phyloP scores from a whole-genome alignment of 2,113 vertebrate genomes.

The Rostratula benghalensis region DNA sequence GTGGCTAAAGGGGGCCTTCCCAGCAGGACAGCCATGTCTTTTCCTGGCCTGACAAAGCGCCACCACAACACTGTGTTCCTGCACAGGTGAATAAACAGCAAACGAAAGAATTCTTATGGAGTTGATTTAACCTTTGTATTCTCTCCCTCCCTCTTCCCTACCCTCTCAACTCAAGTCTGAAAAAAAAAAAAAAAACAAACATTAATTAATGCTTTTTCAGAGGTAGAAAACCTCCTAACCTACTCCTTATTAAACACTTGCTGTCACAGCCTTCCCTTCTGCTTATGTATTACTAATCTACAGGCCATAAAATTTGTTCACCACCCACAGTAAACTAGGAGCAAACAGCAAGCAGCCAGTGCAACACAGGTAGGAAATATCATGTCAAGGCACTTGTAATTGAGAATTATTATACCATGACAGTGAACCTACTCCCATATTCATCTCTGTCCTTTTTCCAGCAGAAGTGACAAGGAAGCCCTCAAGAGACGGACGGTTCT shows the following conservation, averaged over 20 bases:
- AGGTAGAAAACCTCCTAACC: not conserved
- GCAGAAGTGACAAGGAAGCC: slow-evolving; percentile 16
- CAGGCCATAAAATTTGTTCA: slow-evolving; percentile 12
- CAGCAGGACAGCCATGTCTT: not conserved
- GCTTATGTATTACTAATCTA: not conserved
- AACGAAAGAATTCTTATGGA: not conserved
- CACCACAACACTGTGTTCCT: not conserved
- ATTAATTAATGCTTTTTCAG: not conserved
- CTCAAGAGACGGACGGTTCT: slow-evolving; percentile 12
- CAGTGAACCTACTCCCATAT: slow-evolving; percentile 37
- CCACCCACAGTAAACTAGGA: not conserved
- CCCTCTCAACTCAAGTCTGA: fast-evolving
- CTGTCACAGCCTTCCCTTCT: not conserved
- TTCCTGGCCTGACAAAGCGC: not conserved
- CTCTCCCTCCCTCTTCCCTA: not conserved
- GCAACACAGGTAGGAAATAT: slow-evolving; percentile 9
- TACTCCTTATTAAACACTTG: not conserved
- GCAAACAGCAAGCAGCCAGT: not conserved
- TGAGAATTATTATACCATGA: slow-evolving; percentile 50
- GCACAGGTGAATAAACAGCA: slow-evolving; percentile 30
- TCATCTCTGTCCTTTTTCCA: slow-evolving; percentile 16
- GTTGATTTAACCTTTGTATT: not conserved
- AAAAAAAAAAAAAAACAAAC: not conserved
- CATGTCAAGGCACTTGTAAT: slow-evolving; percentile 41
- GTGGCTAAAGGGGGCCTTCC: not conserved